A percentile compares a stretch with the other conserved stretches of the same genome.
Conservation (phyloP, 2,888 invertebrate species). For the Lottia gigantea region DNA sequence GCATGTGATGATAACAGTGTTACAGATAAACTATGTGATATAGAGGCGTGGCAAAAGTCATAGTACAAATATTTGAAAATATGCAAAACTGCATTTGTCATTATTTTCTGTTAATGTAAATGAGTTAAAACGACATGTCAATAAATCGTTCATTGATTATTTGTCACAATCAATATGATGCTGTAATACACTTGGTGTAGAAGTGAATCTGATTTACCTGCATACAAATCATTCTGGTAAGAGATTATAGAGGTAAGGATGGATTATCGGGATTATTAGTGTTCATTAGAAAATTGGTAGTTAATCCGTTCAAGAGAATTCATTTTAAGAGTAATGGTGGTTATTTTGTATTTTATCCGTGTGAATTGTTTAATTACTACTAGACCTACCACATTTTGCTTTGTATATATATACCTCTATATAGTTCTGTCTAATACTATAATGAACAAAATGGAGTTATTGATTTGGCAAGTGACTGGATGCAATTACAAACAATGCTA, state of each 20-base stretch:
- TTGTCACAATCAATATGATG: constrained; percentile 5
- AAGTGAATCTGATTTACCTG: background rate
- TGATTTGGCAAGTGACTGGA: background rate
- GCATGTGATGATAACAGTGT: background rate
- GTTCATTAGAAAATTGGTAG: background rate
- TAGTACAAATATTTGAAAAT: background rate
- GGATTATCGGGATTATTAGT: background rate
- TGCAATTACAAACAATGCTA: background rate
- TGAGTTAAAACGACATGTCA: constrained; percentile 5
- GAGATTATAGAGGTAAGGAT: background rate
- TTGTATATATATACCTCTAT: background rate
- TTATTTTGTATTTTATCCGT: background rate
- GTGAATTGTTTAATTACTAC: background rate
- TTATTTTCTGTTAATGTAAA: constrained; percentile 1
- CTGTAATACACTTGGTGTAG: constrained; percentile 1
- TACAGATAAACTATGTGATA: background rate
- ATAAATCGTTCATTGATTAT: background rate
- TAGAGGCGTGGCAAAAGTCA: background rate
- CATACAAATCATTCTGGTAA: background rate
- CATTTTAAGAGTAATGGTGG: background rate
- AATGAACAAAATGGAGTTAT: background rate
- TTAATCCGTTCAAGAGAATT: background rate
- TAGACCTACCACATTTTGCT: background rate
- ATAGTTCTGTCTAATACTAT: background rate
- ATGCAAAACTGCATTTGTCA: background rate